These are phyloP conservation scores for Tolypeutes matacus DNA, from an alignment of 2,797 vertebrate species.

Conservation along the genomic window DNA sequence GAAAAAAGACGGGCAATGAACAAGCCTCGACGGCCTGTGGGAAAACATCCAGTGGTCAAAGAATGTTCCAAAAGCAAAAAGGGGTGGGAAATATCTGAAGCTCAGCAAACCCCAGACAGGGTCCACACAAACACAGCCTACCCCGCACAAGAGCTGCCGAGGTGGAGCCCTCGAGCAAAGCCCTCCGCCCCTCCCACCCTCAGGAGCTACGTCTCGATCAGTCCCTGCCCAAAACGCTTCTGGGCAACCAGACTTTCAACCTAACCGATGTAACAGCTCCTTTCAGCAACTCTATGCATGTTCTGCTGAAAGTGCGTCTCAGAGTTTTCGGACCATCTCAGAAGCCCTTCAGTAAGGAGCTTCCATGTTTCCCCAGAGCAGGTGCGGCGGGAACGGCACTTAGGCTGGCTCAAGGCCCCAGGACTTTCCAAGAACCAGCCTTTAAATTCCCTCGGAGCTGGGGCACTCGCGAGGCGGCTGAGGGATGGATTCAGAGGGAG, in stretches of 20 bases:
- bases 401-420: too few species aligned
- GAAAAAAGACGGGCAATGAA: neutral
- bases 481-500: neutral
- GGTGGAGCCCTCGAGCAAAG: neutral
- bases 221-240: neutral
- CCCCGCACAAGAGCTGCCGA: neutral
- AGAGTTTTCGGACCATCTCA: neutral
- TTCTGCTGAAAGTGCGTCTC: neutral
- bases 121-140: neutral
- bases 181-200: too few species aligned
- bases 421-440: too few species aligned
- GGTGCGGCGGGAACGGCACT: too few species aligned
- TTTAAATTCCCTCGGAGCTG: too few species aligned
- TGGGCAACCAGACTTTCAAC: neutral
- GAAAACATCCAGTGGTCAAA: too few species aligned
- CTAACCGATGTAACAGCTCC: neutral
- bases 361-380: neutral
- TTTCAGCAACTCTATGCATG: neutral
- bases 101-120: neutral
- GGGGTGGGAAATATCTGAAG: too few species aligned
- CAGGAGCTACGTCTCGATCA: neutral
- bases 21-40: fast-evolving
- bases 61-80: fast-evolving
- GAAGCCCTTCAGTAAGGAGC: neutral
- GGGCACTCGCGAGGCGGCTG: too few species aligned